Conservation (phyloP, 2,888 invertebrate species). For the Xestia c-nigrum region DNA sequence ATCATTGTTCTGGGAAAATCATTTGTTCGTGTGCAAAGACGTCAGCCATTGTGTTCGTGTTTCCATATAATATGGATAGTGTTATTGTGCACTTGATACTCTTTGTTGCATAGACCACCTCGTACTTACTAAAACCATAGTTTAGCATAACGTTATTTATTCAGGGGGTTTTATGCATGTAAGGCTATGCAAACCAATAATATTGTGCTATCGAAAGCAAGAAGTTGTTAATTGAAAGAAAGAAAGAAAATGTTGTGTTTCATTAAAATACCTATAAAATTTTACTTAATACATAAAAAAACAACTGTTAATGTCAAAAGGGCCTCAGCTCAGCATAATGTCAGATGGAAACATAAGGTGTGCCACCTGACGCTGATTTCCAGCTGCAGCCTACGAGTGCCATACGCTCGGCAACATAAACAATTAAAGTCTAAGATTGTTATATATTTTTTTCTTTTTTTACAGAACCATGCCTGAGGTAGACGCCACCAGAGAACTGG, state of each 20-base stretch:
- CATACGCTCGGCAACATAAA: too few species aligned
- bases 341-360: too few species aligned
- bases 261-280: too few species aligned
- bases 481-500: slow-evolving; percentile 83
- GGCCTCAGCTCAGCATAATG: too few species aligned
- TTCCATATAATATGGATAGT: slow-evolving; percentile 28
- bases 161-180: neutral
- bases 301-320: too few species aligned
- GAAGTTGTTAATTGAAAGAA: too few species aligned
- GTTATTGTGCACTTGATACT: neutral
- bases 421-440: neutral
- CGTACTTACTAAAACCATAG: neutral
- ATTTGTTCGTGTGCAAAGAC: slow-evolving; percentile 41
- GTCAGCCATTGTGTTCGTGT: slow-evolving; percentile 42
- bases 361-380: too few species aligned
- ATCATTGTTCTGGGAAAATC: slow-evolving; percentile 41
- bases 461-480: slow-evolving; percentile 85
- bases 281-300: too few species aligned
- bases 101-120: neutral
- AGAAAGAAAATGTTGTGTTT: too few species aligned
- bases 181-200: neutral
- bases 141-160: neutral
- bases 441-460: neutral
- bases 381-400: too few species aligned
- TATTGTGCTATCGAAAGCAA: neutral